Evolutionary conservation across 2,113 vertebrate species (phyloP).

Genomic region (Chinchilla lanigera): DNA sequence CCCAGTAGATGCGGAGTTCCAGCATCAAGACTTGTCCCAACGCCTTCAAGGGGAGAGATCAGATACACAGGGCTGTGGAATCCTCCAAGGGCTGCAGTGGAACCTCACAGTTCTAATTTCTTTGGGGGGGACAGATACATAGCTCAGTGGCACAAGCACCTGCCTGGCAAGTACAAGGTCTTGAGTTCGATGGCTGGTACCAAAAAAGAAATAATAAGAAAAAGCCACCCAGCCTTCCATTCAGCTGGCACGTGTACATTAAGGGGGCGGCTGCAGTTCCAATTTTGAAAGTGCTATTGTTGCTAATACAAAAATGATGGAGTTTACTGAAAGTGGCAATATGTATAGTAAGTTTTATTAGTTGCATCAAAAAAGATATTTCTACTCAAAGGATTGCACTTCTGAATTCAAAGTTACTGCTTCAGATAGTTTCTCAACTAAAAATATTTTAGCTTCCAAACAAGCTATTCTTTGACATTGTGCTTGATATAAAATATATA

Average conservation of each 20-base stretch:
- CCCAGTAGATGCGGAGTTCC: background rate
- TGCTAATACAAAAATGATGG: background rate
- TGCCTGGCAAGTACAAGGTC: too few species aligned
- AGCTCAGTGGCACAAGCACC: too few species aligned
- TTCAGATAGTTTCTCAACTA: background rate
- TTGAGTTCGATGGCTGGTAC: too few species aligned
- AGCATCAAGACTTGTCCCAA: background rate
- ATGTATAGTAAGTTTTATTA: slow-evolving; percentile 16
- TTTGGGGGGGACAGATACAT: too few species aligned
- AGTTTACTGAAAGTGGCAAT: background rate
- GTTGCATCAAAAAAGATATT: slow-evolving; percentile 58
- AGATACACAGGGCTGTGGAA: background rate
- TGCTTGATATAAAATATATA: background rate
- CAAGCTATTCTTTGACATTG: background rate
- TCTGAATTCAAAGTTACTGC: slow-evolving; percentile 69
- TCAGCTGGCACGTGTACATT: too few species aligned
- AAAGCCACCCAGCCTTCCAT: too few species aligned
- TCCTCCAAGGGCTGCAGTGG: background rate
- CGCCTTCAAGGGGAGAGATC: background rate
- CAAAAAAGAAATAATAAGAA: too few species aligned
- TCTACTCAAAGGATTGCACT: slow-evolving; percentile 60
- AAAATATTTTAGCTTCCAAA: background rate
- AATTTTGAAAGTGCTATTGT: background rate
- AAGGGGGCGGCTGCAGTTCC: too few species aligned
- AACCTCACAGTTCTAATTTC: background rate